Evolutionary conservation across 2,113 vertebrate species (phyloP), one percentile per base, ranked within the genome.

Genomic region (Oreamnos americanus): DNA sequence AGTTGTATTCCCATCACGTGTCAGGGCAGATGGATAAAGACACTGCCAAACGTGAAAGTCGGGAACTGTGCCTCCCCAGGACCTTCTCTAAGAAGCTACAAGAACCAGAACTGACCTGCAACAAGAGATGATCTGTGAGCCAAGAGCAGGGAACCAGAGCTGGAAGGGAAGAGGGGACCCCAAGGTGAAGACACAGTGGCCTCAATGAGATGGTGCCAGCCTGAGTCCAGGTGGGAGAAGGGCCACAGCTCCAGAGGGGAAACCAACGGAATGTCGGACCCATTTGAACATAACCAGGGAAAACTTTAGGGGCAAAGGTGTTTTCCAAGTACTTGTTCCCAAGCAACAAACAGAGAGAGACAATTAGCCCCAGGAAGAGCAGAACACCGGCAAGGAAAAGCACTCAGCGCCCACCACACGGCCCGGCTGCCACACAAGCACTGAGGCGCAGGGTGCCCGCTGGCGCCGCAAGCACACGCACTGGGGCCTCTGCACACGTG

Each of bases 391-490:
- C 64, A 79, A 39, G 33, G 83, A 47, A 36, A 36, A 57, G 53
- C 7, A 67, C 39, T 26, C 6, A 17, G 51, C 23, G 3, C 2
- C 2, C 0, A 8, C 33, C 64, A 33, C 1, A 7, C 0, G 15
- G 87, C 36, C 33, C 7, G 4, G 2, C 30, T 28, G 6, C 30
- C 53, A 55, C 7, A 19, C 43, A 39, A 19, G 14, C 49, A 26
- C 25, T 3, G 17, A 47, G 36, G 30, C 0, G 4, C 6, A 0
- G 36, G 2, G 19, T 33, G 64, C 4, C 33, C 21, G 13, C 2
- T 5, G 87, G 33, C 21, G 25, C 1, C 0, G 6, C 0, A 0
- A 7, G 3, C 43, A 49, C 7, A 3, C 2, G 7, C 8, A 15
- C 39, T 7, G 71, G 13, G 2, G 12, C 47, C 71, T 11, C 21